A percentile compares a stretch with the other conserved stretches of the same genome.
These are phyloP conservation scores for Andrena cerasifolii DNA, from an alignment of 1,140 invertebrate genomes.

Conservation along the genomic window DNA sequence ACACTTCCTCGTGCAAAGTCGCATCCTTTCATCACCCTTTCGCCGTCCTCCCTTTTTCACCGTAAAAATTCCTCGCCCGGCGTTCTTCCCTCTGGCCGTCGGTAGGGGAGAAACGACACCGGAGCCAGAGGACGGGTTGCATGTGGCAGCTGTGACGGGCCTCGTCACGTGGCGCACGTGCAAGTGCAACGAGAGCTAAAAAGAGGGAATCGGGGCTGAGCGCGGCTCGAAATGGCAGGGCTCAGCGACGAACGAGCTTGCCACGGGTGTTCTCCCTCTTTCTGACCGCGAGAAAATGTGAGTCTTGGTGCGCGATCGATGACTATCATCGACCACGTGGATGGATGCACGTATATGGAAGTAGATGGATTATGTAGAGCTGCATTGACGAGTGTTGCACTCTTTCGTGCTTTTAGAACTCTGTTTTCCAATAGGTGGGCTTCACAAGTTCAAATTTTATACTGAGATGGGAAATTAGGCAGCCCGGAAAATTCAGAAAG, in stretches of 20 bases:
- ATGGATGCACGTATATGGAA: too few relatives aligned
- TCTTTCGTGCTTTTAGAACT: constrained; percentile 2
- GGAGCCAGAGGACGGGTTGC: constrained; percentile 32
- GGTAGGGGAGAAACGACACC: constrained; percentile 12
- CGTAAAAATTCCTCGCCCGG: constrained; percentile 19
- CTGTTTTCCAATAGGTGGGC: too few relatives aligned
- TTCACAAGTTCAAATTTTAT: too few relatives aligned
- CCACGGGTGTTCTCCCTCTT: not conserved
- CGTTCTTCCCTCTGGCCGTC: constrained; percentile 9
- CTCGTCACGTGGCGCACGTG: constrained; percentile 63
- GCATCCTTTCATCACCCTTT: constrained; percentile 64
- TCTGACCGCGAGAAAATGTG: not conserved
- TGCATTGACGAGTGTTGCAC: too few relatives aligned
- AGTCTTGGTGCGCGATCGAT: not conserved
- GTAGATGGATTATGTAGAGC: too few relatives aligned
- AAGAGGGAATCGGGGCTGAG: constrained; percentile 18
- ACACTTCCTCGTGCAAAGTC: constrained; percentile 71
- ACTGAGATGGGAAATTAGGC: too few relatives aligned
- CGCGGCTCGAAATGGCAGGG: constrained; percentile 40
- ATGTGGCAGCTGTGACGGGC: constrained; percentile 71
- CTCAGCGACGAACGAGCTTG: not conserved
- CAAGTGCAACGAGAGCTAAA: constrained; percentile 56
- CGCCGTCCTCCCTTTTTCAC: constrained; percentile 44
- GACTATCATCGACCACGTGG: not conserved
- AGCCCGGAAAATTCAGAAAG: too few relatives aligned